A percentile compares a stretch with the other conserved stretches of the same genome.
Conservation (phyloP, 2,797 vertebrate species). For the Moxostoma hubbsi region DNA sequence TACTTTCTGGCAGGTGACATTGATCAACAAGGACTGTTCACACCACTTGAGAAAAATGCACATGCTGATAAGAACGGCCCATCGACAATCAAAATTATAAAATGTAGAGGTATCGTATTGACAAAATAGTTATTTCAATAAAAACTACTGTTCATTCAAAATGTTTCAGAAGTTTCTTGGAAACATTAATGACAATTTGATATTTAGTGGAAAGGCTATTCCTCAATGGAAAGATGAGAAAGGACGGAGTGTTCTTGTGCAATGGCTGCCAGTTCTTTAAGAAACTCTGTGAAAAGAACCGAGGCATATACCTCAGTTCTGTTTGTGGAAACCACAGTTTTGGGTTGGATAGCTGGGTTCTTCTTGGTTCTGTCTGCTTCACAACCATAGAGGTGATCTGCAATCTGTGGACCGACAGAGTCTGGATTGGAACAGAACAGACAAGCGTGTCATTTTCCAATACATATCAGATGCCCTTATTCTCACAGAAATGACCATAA, state of each 20-base stretch:
- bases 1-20: constrained; percentile 15
- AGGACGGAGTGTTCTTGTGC: constrained; percentile 96
- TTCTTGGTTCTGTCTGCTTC: constrained; percentile 70
- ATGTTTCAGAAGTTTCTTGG: background rate
- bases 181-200: background rate
- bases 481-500: background rate
- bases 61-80: background rate
- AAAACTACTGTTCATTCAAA: constrained; percentile 70
- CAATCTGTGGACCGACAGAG: constrained; percentile 61
- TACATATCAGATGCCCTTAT: background rate
- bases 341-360: constrained; percentile 77
- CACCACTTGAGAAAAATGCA: constrained; percentile 6
- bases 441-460: background rate
- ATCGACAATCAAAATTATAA: background rate
- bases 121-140: constrained; percentile 59
- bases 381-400: constrained; percentile 65
- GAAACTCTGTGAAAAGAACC: constrained; percentile 94
- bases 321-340: constrained; percentile 78
- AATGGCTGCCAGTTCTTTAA: constrained; percentile 96
- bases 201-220: constrained; percentile 64
- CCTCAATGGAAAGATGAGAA: constrained; percentile 84
- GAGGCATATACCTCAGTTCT: constrained; percentile 88
- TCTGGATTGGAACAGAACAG: constrained; percentile 64
- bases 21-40: constrained; percentile 1
- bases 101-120: too few species aligned